Conservation (phyloP, 2,888 invertebrate genomes). For the Mellilla xanthometata region DNA sequence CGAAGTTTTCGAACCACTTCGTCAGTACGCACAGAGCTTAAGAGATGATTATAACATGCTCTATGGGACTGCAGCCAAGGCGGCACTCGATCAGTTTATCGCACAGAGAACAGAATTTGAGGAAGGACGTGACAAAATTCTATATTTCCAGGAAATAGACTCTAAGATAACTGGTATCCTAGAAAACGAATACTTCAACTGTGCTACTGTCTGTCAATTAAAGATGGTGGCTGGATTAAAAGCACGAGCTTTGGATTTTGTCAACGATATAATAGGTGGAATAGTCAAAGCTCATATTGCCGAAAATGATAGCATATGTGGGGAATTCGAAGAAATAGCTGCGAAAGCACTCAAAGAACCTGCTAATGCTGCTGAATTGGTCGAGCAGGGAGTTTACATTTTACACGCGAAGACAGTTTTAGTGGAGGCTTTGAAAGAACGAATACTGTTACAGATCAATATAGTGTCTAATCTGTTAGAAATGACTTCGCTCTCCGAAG, state of each 20-base stretch:
- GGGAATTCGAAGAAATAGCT: slow-evolving; percentile 87
- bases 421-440: slow-evolving; percentile 86
- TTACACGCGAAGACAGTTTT: slow-evolving; percentile 88
- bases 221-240: slow-evolving; percentile 85
- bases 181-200: slow-evolving; percentile 86
- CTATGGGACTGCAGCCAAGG: slow-evolving; percentile 74
- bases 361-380: slow-evolving; percentile 89
- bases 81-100: slow-evolving; percentile 71
- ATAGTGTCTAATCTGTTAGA: slow-evolving; percentile 88
- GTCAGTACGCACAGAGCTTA: slow-evolving; percentile 77
- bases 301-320: slow-evolving; percentile 86
- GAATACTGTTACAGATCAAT: slow-evolving; percentile 86
- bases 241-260: slow-evolving; percentile 79
- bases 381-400: slow-evolving; percentile 92
- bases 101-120: slow-evolving; percentile 80
- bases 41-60: slow-evolving; percentile 81
- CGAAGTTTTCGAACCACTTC: slow-evolving; percentile 80
- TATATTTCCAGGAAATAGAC: slow-evolving; percentile 82
- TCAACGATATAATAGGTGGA: slow-evolving; percentile 84
- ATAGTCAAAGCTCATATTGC: slow-evolving; percentile 85
- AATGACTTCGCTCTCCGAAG: slow-evolving; percentile 87
- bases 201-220: slow-evolving; percentile 84
- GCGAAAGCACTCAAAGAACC: slow-evolving; percentile 88
- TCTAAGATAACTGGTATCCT: slow-evolving; percentile 84
- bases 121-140: slow-evolving; percentile 83